phyloP scores from a whole-genome alignment of 1,140 invertebrate species.

The Magallana gigas region DNA sequence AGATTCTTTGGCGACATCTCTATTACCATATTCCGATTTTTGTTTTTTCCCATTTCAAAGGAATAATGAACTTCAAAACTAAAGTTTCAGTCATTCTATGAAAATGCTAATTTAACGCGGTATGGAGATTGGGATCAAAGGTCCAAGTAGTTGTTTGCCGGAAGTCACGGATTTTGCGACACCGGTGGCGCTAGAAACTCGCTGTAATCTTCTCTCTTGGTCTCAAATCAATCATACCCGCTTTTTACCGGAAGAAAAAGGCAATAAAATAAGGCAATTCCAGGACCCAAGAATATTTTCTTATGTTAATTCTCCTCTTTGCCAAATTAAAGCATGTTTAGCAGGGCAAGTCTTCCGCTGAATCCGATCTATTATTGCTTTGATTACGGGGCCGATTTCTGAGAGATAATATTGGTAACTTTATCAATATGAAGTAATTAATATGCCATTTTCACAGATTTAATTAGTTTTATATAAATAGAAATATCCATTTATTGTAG shows the following conservation, averaged over 20 bases:
- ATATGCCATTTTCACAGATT: no score
- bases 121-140: conserved; percentile 25
- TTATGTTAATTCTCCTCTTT: conserved; percentile 29
- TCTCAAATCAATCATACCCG: background rate
- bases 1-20: conserved; percentile 19
- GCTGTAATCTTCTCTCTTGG: background rate
- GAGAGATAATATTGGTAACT: background rate
- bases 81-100: conserved; percentile 14
- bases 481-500: no score
- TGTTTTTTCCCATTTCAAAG: background rate
- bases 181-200: conserved; percentile 7
- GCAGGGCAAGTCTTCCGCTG: background rate
- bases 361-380: background rate
- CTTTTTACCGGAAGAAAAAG: conserved; percentile 3
- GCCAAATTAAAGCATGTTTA: conserved; percentile 31
- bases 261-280: conserved; percentile 24
- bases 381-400: background rate
- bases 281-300: conserved; percentile 29
- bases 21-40: conserved; percentile 31
- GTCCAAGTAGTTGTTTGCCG: conserved; percentile 13
- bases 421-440: conserved; percentile 10
- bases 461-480: no score
- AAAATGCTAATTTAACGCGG: conserved; percentile 28
- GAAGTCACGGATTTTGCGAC: conserved; percentile 24
- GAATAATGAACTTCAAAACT: conserved; percentile 32